A percentile compares a stretch with the other conserved stretches of the same genome.
phyloP scores from a whole-genome alignment of 1,140 invertebrate species.

The Dendroctonus valens region DNA sequence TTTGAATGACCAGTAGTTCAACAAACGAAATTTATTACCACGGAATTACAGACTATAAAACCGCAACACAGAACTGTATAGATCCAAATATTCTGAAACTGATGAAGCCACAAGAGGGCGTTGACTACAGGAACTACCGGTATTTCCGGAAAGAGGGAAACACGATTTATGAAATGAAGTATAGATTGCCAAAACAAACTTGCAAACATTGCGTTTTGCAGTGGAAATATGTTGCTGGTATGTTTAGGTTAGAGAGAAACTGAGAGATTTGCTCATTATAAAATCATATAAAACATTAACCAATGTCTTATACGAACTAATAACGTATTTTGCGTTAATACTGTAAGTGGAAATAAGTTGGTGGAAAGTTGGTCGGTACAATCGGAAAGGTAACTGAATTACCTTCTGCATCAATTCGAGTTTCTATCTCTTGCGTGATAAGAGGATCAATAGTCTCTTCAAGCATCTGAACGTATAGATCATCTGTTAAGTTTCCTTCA shows the following conservation, averaged over 20 bases:
- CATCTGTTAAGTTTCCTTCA: too few relatives aligned
- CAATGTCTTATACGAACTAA: too few relatives aligned
- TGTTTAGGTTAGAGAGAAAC: not conserved
- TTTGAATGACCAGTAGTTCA: not conserved
- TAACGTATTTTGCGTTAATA: too few relatives aligned
- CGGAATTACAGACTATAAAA: conserved; percentile 48
- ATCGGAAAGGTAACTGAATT: too few relatives aligned
- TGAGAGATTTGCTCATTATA: not conserved
- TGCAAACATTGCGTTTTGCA: conserved; percentile 79
- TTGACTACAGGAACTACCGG: conserved; percentile 52
- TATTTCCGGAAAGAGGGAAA: conserved; percentile 78
- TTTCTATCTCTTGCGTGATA: too few relatives aligned
- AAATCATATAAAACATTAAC: too few relatives aligned
- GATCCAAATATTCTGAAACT: conserved; percentile 68
- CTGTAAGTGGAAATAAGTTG: too few relatives aligned
- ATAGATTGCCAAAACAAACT: conserved; percentile 54
- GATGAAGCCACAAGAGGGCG: conserved; percentile 44
- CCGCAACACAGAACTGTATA: conserved; percentile 72
- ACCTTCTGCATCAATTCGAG: too few relatives aligned
- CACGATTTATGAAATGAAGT: conserved; percentile 69
- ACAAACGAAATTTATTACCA: not conserved
- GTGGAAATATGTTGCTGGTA: conserved; percentile 76
- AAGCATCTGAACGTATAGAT: too few relatives aligned
- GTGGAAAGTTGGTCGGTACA: too few relatives aligned
- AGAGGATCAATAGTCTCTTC: too few relatives aligned